Conservation (phyloP, 2,888 invertebrate species). For the Hemicrepidius hirtus region DNA sequence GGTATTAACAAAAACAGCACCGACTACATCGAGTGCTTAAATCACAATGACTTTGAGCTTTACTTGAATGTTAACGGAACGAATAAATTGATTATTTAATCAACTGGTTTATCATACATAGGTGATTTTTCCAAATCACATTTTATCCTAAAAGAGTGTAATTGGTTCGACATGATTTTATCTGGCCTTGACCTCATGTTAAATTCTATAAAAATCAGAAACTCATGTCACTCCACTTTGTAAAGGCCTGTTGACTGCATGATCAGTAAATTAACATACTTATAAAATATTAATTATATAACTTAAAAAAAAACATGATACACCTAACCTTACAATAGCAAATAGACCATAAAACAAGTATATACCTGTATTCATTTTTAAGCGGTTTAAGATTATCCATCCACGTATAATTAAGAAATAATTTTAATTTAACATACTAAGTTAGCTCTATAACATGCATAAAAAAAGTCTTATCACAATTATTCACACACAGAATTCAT, state of each 20-base stretch:
- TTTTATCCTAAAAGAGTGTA: too few relatives aligned
- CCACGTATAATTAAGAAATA: not conserved
- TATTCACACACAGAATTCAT: too few relatives aligned
- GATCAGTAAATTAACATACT: not conserved
- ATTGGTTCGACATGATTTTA: too few relatives aligned
- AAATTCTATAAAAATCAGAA: not conserved
- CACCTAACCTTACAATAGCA: slow-evolving; percentile 3
- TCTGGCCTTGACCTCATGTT: slow-evolving; percentile 15
- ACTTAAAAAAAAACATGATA: slow-evolving; percentile 5
- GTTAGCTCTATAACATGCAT: too few relatives aligned
- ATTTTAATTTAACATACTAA: not conserved
- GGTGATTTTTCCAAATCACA: slow-evolving; percentile 1
- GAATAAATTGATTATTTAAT: slow-evolving; percentile 1
- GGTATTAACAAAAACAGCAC: not conserved
- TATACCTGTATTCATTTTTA: slow-evolving; percentile 17
- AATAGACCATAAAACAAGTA: not conserved
- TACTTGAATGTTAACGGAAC: not conserved
- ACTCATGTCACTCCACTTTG: not conserved
- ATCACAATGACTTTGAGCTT: slow-evolving; percentile 9
- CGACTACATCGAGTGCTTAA: not conserved
- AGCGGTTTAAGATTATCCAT: too few relatives aligned
- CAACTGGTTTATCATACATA: slow-evolving; percentile 5
- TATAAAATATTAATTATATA: slow-evolving; percentile 2
- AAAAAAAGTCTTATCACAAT: too few relatives aligned
- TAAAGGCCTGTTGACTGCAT: not conserved